Base-by-base conservation (phyloP, 2,113 vertebrate genomes). In the Pomatorhinus ruficollis region DNA sequence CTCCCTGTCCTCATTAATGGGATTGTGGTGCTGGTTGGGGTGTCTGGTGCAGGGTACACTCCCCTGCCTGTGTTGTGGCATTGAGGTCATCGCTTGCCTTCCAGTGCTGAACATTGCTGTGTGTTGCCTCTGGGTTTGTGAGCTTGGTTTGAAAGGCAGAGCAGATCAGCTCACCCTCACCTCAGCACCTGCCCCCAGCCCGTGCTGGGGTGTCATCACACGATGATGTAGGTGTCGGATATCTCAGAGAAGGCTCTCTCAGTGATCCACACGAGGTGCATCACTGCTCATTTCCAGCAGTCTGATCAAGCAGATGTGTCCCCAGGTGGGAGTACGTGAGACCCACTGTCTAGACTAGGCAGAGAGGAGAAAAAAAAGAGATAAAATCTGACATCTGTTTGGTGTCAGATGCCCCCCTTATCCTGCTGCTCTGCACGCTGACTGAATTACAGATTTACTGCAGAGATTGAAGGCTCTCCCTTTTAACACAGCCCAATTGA, bases 311-410 rank as follows among this genome's bases (percentile, higher is more conserved):
- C 21, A 8, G 71, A 49, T 4, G 1, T 84, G 68, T 89, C 37
- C 31, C 49, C 81, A 87, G 61, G 71, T 89, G 82, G 37, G 49
- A 94, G 28, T 56, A 74, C 0, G 2, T 77, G 69, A 88, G 77
- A 82, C 40, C 52, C n/a, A 28, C 88, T 89, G 78, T 95, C 95
- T 97, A 95, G 83, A 93, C 90, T 89, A 86, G 57, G 40, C 50
- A 3, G 35, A 76, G 53, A 71, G 27, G 10, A 8, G 30, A 8
- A 52, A 69, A 86, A 84, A 39, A 42, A 39, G 39, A 52, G 24
- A 92, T 72, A 83, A 85, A 91, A 92, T 75, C 78, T 93, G 95
- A 77, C 76, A 90, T 90, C 75, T 93, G 75, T 89, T 95, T 18
- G 25, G 25, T 66, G 79, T 95, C 89, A 90, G 68, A 61, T 89